These are phyloP conservation scores for Leptinotarsa tumamoca DNA, from an alignment of 2,888 invertebrate genomes.

Conservation along the genomic window DNA sequence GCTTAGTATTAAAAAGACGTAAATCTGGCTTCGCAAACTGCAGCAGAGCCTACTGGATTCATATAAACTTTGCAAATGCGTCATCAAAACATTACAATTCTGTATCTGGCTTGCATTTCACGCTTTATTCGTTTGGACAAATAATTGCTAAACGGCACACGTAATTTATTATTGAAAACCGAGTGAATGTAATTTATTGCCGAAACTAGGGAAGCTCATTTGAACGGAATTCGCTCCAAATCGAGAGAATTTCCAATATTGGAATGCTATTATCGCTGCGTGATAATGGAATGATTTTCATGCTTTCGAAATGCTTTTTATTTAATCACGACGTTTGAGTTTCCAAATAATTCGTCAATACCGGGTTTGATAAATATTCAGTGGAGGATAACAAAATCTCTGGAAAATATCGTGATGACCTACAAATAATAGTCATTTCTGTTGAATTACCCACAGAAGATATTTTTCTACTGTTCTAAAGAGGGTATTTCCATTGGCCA, in stretches of 20 bases:
- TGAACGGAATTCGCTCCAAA: not conserved
- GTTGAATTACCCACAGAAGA: no score
- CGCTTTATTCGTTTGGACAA: not conserved
- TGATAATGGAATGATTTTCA: not conserved
- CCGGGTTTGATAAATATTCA: no score
- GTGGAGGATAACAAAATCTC: no score
- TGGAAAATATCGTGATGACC: no score
- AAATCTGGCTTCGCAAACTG: not conserved
- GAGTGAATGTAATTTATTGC: not conserved
- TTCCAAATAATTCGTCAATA: no score
- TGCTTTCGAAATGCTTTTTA: not conserved
- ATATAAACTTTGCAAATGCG: not conserved
- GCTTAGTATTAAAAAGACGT: not conserved
- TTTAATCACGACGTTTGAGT: not conserved
- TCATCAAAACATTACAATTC: constrained; percentile 4
- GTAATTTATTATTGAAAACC: constrained; percentile 7
- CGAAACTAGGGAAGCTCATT: not conserved
- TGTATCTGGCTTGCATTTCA: not conserved
- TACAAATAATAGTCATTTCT: no score
- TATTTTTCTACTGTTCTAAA: no score
- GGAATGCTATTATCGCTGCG: not conserved
- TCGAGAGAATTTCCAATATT: not conserved
- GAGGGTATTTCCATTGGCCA: no score
- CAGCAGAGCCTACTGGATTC: not conserved
- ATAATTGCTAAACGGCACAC: not conserved